phyloP scores from a whole-genome alignment of 2,797 vertebrate genomes.

The Brachyrhaphis roseni region DNA sequence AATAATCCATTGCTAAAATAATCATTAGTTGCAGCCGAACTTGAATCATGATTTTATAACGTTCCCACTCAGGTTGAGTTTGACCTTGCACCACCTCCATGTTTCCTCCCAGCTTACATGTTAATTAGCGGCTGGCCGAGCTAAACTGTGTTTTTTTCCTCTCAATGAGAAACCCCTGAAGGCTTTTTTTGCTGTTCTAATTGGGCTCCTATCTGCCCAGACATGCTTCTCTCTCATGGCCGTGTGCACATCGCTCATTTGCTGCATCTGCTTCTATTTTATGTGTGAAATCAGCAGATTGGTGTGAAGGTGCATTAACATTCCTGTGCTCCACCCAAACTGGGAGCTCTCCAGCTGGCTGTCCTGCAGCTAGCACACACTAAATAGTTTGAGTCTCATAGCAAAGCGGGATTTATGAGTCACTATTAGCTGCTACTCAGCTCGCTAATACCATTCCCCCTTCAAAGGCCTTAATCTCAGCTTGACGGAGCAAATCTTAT shows the following conservation, averaged over 20 bases:
- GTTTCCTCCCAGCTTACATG: slow-evolving; percentile 36
- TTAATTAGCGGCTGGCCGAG: slow-evolving; percentile 46
- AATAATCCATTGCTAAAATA: background rate
- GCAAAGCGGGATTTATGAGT: slow-evolving; percentile 35
- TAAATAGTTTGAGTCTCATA: slow-evolving; percentile 39
- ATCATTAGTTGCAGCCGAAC: too few species aligned
- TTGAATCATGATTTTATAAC: background rate
- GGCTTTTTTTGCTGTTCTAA: background rate
- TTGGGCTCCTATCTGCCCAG: background rate
- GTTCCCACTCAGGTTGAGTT: slow-evolving; percentile 20
- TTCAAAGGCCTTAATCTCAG: slow-evolving; percentile 31
- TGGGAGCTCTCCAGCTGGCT: slow-evolving; percentile 35
- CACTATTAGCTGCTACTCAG: slow-evolving; percentile 15
- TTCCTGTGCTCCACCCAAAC: background rate
- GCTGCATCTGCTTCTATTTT: background rate
- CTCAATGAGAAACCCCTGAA: background rate
- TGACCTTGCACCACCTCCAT: slow-evolving; percentile 30
- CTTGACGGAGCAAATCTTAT: slow-evolving; percentile 24
- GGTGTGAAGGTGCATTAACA: background rate
- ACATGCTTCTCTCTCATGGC: background rate
- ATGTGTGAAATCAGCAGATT: background rate
- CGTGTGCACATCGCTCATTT: background rate
- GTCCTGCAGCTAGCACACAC: slow-evolving; percentile 17
- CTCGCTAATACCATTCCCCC: slow-evolving; percentile 2
- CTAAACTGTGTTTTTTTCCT: background rate